Evolutionary conservation across 1,140 invertebrate genomes (phyloP), one percentile per base, ranked within the genome.

Genomic region (Meteorus sp.): DNA sequence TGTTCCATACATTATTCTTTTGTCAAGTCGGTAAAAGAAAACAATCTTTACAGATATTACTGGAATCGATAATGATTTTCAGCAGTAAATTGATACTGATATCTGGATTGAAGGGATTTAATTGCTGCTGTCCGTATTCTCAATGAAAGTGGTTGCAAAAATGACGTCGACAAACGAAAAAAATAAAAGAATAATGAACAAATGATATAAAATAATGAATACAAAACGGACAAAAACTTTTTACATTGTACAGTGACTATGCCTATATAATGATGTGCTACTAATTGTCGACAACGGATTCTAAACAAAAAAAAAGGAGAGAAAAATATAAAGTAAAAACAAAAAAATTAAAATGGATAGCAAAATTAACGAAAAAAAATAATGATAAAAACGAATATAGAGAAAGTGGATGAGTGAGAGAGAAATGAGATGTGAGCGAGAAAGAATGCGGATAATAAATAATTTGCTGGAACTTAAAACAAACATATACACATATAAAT

Each of bases 191-290:
- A n/a, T n/a, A n/a, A n/a, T n/a, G n/a, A n/a, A n/a, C n/a, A n/a
- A n/a, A n/a, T n/a, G n/a, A n/a, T n/a, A n/a, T n/a, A n/a, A n/a
- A n/a, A n/a, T n/a, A n/a, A n/a, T 61, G 63, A 65, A 62, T 61
- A 63, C 41, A 61, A 69, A 62, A 39, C 20, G 47, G 53, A 59
- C 43, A 61, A 74, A 69, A 74, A 69, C 71, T 79, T 78, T 78
- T 78, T 77, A 77, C 74, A 75, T 77, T 80, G 76, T 78, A 80
- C 75, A 80, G 77, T 78, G 74, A 78, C 70, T 75, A 76, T 66
- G 74, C 76, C 76, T 76, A 77, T n/a, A n/a, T 66, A 66, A 70
- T 59, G 64, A 70, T 64, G 73, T 73, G 71, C 70, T 74, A 76
- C 64, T 60, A 62, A 62, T 59, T 56, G 65, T 68, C 65, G 47